Base-by-base conservation (phyloP, 2,888 invertebrate genomes). In the Meteorus cinctellus region DNA sequence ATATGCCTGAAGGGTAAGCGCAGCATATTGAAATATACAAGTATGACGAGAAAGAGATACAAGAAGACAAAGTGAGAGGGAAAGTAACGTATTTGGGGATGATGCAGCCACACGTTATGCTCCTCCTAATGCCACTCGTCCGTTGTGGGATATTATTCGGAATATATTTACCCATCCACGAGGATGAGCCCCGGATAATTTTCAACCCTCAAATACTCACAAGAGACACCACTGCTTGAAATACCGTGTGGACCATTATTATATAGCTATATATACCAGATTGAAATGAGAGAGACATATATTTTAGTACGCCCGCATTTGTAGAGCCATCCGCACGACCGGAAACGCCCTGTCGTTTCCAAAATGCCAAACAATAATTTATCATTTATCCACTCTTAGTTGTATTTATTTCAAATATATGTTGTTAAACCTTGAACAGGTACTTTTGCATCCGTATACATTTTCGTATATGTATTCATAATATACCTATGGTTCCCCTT, bases 1-100 rank as follows among this genome's bases (percentile, higher is more conserved):
- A 89, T 88, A 89, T 88, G 89, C 84, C 81, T 68, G 55, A 74
- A 74, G 77, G 77, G 74, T 74, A 74, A 75, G 31, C 80, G 79
- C 75, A 82, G 83, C 86, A 84, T 85, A 85, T 86, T 86, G 86
- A 81, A 76, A 81, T 66, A 65, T 45, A 48, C 67, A 24, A 24
- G 34, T 60, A 41, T 41, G 36, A 31, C 12, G 68, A 68, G 68
- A 19, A 63, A 70, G 78, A 72, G 79, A 74, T 72, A 72, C 77
- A 81, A 67, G 69, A 79, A 72, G 45, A 45, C 41, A 72, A 55
- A 55, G 41, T 67, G 62, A 59, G 59, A 77, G 72, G 16, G 65
- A 69, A 74, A 36, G 76, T 75, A 77, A 77, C 79, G 83, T 81
- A 83, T 84, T 80, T 81, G 45, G 48, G 72, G 63, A 63, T 68